Evolutionary conservation across 2,113 vertebrate species (phyloP), one percentile per base, ranked within the genome.

Genomic region (Geococcyx californianus): DNA sequence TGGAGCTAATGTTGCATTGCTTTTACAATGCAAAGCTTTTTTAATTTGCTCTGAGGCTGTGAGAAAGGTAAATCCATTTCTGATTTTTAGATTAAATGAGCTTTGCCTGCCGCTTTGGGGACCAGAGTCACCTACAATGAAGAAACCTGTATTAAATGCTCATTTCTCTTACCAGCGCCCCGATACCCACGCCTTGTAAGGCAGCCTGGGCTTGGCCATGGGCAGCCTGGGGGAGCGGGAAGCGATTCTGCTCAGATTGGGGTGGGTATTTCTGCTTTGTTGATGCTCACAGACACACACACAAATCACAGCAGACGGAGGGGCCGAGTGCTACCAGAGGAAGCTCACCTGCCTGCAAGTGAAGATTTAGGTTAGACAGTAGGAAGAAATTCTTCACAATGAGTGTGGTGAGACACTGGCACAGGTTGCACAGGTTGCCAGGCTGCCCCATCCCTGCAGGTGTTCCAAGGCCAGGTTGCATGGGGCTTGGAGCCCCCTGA

Each of bases 11-110:
- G 5, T 0, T 5, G n/a, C 38, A 0, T 5, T 25, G 40, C 45
- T 74, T n/a, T 16, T 4, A 7, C 6, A 1, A 7, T 0, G 1
- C 8, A 36, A 47, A 74, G 15, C 20, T 33, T 3, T 8, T 67
- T 23, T 4, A 3, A 54, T 72, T 54, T 62, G 26, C 67, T 34
- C 67, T 2, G 28, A 49, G 80, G 4, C 44, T 59, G 36, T 16
- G 8, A 51, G 70, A 38, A 64, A 36, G 58, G 29, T 5, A 36
- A 89, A 90, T 10, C 47, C 17, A 10, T 23, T 62, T 75, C 8
- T 0, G 75, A 24, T 33, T 40, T 67, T 75, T 33, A 36, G 66
- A n/a, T 75, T 54, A 49, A 68, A 84, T 59, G 20, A 59, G 68
- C 33, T 94, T 79, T 68, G 49, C 52, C 87, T 58, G 31, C 81